Base-by-base conservation (phyloP, 2,888 invertebrate genomes). In the Aporophyla nigra region DNA sequence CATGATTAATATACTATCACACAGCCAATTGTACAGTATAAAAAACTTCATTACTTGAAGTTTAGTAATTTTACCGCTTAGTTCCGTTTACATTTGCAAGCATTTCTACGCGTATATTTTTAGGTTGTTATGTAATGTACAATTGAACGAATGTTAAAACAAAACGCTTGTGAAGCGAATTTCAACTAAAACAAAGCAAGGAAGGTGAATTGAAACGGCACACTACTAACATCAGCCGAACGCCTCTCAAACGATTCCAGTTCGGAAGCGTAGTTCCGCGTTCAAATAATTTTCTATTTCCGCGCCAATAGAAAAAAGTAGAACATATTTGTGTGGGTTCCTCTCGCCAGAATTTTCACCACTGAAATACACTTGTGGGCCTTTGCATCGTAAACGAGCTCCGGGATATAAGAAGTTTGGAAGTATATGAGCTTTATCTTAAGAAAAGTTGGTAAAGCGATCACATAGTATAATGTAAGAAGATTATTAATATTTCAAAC, bases 281-380 rank as follows among this genome's bases (percentile, higher is more conserved):
- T 83, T 74, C 72, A 86, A 90, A 87, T 89, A 86, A 89, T 89
- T 85, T 88, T 85, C 86, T 83, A 80, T 87, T 89, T 87, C 87
- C 84, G 74, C 72, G 59, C 71, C 67, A 56, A 78, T 79, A 74
- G 76, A 84, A 84, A 90, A 88, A 88, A 86, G 78, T 83, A 74
- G 71, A 70, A 71, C 74, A 84, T 78, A 77, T 86, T 84, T 86
- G 72, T 72, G 78, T 84, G 63, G 63, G 83, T 77, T 65, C 51
- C 71, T 67, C 62, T 56, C 54, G 49, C 67, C 65, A 72, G n/a
- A 76, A 71, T 62, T 49, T 80, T 85, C 74, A 54, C 67, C 73
- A 62, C 63, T 74, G 21, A 71, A 79, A 83, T 74, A 85, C 65
- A 79, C 71, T 79, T 79, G 75, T 74, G 59, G 70, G 72, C 68